A percentile compares a stretch with the other conserved stretches of the same genome.
phyloP scores from a whole-genome alignment of 2,797 vertebrate genomes.

The Scyliorhinus canicula region DNA sequence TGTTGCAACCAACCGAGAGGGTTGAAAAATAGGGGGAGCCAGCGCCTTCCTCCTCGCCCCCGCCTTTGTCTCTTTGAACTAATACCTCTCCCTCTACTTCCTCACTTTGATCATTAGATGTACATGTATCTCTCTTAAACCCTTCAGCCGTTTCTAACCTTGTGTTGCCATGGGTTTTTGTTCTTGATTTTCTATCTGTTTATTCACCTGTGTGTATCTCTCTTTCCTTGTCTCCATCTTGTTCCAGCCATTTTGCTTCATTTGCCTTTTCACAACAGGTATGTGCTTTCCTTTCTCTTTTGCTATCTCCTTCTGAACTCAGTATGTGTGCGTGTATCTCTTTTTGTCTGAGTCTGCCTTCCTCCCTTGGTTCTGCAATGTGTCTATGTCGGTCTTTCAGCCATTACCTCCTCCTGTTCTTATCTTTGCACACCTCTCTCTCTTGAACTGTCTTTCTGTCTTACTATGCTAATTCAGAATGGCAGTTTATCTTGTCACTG shows the following conservation, averaged over 20 bases:
- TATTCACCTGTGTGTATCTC: not conserved
- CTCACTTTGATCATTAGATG: not conserved
- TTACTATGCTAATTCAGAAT: no score
- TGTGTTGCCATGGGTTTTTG: not conserved
- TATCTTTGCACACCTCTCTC: no score
- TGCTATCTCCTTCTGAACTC: not conserved
- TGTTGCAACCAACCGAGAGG: no score
- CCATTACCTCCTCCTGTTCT: not conserved
- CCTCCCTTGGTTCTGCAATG: not conserved
- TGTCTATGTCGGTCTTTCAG: not conserved
- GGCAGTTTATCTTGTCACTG: not conserved
- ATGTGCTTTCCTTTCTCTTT: not conserved
- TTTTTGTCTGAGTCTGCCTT: not conserved
- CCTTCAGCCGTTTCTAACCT: not conserved
- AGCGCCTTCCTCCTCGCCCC: not conserved
- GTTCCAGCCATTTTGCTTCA: not conserved
- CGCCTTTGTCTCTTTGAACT: not conserved
- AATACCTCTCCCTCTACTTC: not conserved
- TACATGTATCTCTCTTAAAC: not conserved
- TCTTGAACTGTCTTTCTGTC: not conserved
- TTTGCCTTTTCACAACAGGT: not conserved
- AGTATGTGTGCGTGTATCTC: not conserved
- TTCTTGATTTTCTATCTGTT: not conserved
- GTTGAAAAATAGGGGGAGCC: no score
- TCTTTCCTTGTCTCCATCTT: not conserved